Evolutionary conservation across 2,888 invertebrate genomes (phyloP).

Genomic region (Apantesis nais): DNA sequence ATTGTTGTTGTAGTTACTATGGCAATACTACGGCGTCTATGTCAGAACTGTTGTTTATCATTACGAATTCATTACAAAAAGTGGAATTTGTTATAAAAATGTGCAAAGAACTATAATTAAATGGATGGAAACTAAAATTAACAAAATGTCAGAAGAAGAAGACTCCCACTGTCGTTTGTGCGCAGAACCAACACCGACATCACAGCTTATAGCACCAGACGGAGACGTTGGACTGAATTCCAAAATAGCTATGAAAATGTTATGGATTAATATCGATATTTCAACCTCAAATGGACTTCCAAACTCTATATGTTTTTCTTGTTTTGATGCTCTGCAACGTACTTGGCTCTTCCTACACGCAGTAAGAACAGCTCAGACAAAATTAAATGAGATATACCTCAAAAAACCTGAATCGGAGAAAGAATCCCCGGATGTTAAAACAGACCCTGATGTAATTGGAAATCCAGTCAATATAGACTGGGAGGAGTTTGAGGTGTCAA

Average conservation of each 20-base stretch:
- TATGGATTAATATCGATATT: conserved; percentile 77
- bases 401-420: conserved; percentile 44
- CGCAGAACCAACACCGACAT: conserved; percentile 71
- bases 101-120: conserved; percentile 13
- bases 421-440: conserved; percentile 32
- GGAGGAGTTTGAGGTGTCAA: conserved; percentile 66
- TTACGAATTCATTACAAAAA: conserved; percentile 22
- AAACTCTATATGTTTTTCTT: conserved; percentile 75
- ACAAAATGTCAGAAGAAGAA: conserved; percentile 64
- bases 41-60: conserved; percentile 58
- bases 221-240: conserved; percentile 71
- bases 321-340: conserved; percentile 76
- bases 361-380: conserved; percentile 70
- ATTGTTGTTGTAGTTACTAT: conserved; percentile 1
- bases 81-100: conserved; percentile 20
- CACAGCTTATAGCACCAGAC: conserved; percentile 67
- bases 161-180: conserved; percentile 76
- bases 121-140: conserved; percentile 30
- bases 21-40: conserved; percentile 40
- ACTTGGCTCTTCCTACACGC: conserved; percentile 75
- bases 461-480: conserved; percentile 72
- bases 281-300: conserved; percentile 61
- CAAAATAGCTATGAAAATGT: conserved; percentile 71
- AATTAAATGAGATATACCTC: conserved; percentile 59
- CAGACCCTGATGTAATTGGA: conserved; percentile 43